These are phyloP conservation scores for Ursus arctos DNA, from an alignment of 2,113 vertebrate species.

Conservation along the genomic window DNA sequence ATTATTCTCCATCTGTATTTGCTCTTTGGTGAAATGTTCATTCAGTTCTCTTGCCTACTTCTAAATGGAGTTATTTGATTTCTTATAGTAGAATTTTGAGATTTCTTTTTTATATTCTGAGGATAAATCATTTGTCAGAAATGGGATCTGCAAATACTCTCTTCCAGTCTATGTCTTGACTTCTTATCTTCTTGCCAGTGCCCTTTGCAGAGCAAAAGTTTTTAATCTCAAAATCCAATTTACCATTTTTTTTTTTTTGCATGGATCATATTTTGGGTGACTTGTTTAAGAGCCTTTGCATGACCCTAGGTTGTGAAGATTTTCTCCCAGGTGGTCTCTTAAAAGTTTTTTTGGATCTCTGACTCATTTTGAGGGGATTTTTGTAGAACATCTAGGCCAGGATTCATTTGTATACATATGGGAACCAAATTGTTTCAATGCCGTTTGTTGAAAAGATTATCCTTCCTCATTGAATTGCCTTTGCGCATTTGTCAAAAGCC, in stretches of 20 bases:
- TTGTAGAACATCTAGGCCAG: background rate
- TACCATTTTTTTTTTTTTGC: background rate
- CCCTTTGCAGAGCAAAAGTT: background rate
- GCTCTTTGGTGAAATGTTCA: constrained; percentile 7
- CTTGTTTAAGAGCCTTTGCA: background rate
- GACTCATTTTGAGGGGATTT: background rate
- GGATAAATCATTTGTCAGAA: background rate
- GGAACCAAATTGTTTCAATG: background rate
- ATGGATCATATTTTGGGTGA: background rate
- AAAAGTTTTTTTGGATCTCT: background rate
- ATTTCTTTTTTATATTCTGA: background rate
- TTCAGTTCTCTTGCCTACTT: background rate
- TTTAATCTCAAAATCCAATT: background rate
- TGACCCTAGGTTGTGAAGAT: background rate
- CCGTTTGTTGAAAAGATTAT: background rate
- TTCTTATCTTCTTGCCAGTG: background rate
- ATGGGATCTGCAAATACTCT: background rate
- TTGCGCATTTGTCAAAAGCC: background rate
- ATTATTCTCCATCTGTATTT: background rate
- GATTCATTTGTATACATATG: background rate
- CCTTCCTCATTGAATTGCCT: background rate
- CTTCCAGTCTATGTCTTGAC: background rate
- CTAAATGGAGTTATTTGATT: background rate
- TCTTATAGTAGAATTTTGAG: background rate
- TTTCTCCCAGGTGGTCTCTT: background rate